Evolutionary conservation across 1,140 invertebrate genomes (phyloP).

Genomic region (Orussus abietinus): DNA sequence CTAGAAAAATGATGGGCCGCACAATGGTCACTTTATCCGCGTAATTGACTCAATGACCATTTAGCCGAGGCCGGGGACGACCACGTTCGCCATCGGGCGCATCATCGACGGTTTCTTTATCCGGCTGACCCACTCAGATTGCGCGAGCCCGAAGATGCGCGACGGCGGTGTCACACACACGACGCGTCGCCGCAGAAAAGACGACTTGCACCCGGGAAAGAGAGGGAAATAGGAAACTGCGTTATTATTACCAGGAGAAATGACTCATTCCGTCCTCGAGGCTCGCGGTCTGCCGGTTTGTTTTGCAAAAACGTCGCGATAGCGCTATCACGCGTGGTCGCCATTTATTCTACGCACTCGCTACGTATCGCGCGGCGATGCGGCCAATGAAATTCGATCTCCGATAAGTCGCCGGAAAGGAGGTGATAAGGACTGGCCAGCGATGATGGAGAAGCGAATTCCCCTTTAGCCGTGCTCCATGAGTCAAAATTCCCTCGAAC

Average conservation of each 20-base stretch:
- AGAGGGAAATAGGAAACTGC: slow-evolving; percentile 3
- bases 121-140: slow-evolving; percentile 38
- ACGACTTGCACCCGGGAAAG: background rate
- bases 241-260: slow-evolving; percentile 24
- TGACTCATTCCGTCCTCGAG: slow-evolving; percentile 23
- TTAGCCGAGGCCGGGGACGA: slow-evolving; percentile 29
- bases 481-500: no score
- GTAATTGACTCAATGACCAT: slow-evolving; percentile 52
- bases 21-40: slow-evolving; percentile 50
- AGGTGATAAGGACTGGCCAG: slow-evolving; percentile 7
- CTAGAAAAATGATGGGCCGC: slow-evolving; percentile 45
- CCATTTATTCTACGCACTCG: background rate
- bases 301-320: slow-evolving; percentile 22
- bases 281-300: slow-evolving; percentile 12
- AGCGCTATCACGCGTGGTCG: slow-evolving; percentile 23
- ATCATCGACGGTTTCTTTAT: slow-evolving; percentile 38
- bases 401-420: slow-evolving; percentile 22
- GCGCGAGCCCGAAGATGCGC: no score
- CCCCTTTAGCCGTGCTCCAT: no score
- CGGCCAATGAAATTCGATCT: slow-evolving; percentile 32
- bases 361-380: slow-evolving; percentile 14
- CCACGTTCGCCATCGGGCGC: slow-evolving; percentile 5
- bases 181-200: no score
- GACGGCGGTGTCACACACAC: no score
- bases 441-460: slow-evolving; percentile 1